Evolutionary conservation across 2,888 invertebrate species (phyloP), one percentile per base, ranked within the genome.

Genomic region (Resseliella maxima): DNA sequence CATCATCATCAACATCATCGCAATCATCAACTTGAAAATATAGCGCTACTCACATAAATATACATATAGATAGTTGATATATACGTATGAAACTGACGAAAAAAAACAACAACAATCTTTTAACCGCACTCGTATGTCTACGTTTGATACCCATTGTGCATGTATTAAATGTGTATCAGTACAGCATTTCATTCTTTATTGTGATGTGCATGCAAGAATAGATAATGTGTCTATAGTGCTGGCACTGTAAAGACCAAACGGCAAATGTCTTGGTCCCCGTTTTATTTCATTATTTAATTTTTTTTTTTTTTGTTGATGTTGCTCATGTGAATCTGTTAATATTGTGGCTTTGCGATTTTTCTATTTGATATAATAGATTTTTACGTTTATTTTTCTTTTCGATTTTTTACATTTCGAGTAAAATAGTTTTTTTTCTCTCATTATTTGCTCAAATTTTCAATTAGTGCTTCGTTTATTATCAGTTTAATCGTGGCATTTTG

Each of bases 201-300:
- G 38, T 83, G 83, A 83, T 83, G 83, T 83, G 83, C 83, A 83
- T 83, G 38, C 36, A 38, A 83, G 83, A 83, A 38, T 83, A 38
- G 38, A 83, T 83, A 83, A 83, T 83, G 83, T 83, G 83, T 83
- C 83, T 38, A 83, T 83, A 38, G 83, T 83, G 83, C 38, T 83
- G 83, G 38, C 38, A 83, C 38, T 35, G 81, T 81, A 36, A 35
- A 81, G 81, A 81, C 81, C 36, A 38, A 83, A 83, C 72, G 72
- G 72, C 31, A n/a, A 72, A 72, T 72, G 31, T 72, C 72, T 72
- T 72, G 72, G 72, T 59, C 59, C 27, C 59, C 59, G 59, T 27
- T 59, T n/a, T n/a, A n/a, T n/a, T n/a, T n/a, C n/a, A n/a, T n/a
- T n/a, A n/a, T n/a, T n/a, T n/a, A n/a, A n/a, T n/a, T n/a, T n/a